phyloP scores from a whole-genome alignment of 2,888 invertebrate species.

The Agrilus cyanescens region DNA sequence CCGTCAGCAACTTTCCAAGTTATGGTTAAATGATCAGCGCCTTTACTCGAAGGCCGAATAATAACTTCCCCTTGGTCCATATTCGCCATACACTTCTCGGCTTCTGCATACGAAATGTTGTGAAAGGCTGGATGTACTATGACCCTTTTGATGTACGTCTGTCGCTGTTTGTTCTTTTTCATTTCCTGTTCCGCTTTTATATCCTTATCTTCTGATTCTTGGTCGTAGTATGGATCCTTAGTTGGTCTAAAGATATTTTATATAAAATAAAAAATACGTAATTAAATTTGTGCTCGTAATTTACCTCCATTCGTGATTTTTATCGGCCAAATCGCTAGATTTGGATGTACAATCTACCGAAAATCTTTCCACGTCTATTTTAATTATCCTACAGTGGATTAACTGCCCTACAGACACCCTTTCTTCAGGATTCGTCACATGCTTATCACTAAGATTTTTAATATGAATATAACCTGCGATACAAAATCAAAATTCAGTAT shows the following conservation, averaged over 20 bases:
- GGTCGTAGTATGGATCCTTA: slow-evolving; percentile 86
- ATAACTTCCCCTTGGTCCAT: slow-evolving; percentile 97
- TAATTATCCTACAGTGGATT: slow-evolving; percentile 81
- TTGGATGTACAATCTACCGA: slow-evolving; percentile 88
- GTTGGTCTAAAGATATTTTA: slow-evolving; percentile 49
- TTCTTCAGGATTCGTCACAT: slow-evolving; percentile 86
- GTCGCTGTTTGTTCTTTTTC: slow-evolving; percentile 69
- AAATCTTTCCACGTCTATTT: slow-evolving; percentile 91
- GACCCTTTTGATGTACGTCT: slow-evolving; percentile 87
- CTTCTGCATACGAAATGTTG: slow-evolving; percentile 88
- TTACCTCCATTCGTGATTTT: slow-evolving; percentile 79
- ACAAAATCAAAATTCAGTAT: slow-evolving; percentile 59
- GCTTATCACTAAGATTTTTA: slow-evolving; percentile 86
- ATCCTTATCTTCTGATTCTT: slow-evolving; percentile 71
- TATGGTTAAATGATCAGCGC: slow-evolving; percentile 88
- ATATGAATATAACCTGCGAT: slow-evolving; percentile 86
- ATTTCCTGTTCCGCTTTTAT: slow-evolving; percentile 64
- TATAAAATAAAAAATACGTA: not conserved
- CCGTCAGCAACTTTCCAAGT: slow-evolving; percentile 97
- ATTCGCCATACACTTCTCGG: slow-evolving; percentile 77
- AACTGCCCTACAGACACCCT: slow-evolving; percentile 75
- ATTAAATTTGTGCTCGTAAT: not conserved
- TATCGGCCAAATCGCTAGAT: slow-evolving; percentile 83
- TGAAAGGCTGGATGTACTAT: slow-evolving; percentile 97
- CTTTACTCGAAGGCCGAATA: slow-evolving; percentile 92